Conservation (phyloP, 2,888 invertebrate species). For the Trimorus sp. region DNA sequence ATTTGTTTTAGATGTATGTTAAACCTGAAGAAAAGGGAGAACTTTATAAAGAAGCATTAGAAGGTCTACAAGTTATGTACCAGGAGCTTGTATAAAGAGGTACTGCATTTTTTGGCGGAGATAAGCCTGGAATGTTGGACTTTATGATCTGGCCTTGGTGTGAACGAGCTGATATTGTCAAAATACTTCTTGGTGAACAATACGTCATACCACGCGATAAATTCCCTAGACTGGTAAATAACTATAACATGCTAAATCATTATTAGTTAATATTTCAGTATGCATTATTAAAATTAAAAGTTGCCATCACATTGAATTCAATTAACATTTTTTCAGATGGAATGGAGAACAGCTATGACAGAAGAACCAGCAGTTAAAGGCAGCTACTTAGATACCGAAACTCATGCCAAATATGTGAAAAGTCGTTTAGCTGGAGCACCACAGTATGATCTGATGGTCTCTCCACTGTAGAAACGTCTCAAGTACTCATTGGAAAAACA, state of each 20-base stretch:
- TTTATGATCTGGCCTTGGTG: slow-evolving; percentile 94
- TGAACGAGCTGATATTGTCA: slow-evolving; percentile 86
- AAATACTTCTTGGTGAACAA: slow-evolving; percentile 84
- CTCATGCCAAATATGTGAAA: slow-evolving; percentile 88
- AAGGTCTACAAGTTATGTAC: slow-evolving; percentile 86
- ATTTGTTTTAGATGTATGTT: slow-evolving; percentile 70
- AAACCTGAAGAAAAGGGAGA: slow-evolving; percentile 77
- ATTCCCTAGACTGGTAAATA: slow-evolving; percentile 85
- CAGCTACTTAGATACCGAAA: slow-evolving; percentile 86
- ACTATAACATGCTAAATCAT: neutral
- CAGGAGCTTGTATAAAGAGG: slow-evolving; percentile 85
- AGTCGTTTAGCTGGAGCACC: slow-evolving; percentile 86
- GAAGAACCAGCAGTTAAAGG: slow-evolving; percentile 87
- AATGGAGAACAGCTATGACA: slow-evolving; percentile 88
- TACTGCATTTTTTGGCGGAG: slow-evolving; percentile 86
- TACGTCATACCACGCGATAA: slow-evolving; percentile 86
- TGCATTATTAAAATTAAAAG: no score
- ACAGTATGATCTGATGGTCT: slow-evolving; percentile 84
- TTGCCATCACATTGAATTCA: neutral
- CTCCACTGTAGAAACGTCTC: slow-evolving; percentile 27
- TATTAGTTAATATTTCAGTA: no score
- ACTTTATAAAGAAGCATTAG: slow-evolving; percentile 83
- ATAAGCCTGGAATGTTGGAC: slow-evolving; percentile 89
- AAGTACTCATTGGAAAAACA: neutral
- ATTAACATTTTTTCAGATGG: slow-evolving; percentile 81